A percentile compares a stretch with the other conserved stretches of the same genome.
These are phyloP conservation scores for Bombycilla garrulus DNA, from an alignment of 2,113 vertebrate genomes.

Conservation along the genomic window DNA sequence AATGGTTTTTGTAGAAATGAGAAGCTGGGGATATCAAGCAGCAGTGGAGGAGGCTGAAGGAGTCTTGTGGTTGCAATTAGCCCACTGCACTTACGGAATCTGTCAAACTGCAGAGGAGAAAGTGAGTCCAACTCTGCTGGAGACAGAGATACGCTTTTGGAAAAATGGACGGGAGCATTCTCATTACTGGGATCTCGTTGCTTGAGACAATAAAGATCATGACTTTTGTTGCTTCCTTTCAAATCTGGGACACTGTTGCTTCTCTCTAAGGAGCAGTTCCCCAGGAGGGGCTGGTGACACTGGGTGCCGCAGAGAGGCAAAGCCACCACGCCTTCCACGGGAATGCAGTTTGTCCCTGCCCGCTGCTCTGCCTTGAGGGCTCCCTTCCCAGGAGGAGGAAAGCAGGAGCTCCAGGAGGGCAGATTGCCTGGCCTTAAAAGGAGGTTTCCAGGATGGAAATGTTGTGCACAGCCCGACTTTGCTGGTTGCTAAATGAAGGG, in stretches of 20 bases:
- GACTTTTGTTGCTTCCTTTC: neutral
- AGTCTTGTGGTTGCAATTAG: neutral
- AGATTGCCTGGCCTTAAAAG: neutral
- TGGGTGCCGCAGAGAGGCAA: neutral
- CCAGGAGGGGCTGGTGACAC: neutral
- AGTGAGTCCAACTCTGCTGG: accelerated
- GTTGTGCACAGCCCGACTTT: neutral
- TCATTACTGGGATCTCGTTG: neutral
- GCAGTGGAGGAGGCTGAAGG: neutral
- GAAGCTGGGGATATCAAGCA: neutral
- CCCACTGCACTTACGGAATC: neutral
- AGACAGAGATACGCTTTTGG: accelerated
- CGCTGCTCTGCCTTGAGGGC: neutral
- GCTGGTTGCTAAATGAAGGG: neutral
- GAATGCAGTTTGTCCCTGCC: accelerated
- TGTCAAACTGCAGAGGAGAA: neutral
- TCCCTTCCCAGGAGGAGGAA: neutral
- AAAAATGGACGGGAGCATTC: neutral
- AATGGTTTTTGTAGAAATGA: neutral
- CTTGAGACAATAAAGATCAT: neutral
- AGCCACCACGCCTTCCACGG: neutral
- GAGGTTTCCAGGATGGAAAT: constrained; percentile 34
- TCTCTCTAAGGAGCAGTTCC: neutral
- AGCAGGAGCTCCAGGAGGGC: neutral
- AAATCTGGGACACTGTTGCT: neutral